Percentiles rank a stretch among this genome's conserved stretches.
Conservation (phyloP, 2,113 vertebrate genomes). For the Cyphomyrus plagiostoma region DNA sequence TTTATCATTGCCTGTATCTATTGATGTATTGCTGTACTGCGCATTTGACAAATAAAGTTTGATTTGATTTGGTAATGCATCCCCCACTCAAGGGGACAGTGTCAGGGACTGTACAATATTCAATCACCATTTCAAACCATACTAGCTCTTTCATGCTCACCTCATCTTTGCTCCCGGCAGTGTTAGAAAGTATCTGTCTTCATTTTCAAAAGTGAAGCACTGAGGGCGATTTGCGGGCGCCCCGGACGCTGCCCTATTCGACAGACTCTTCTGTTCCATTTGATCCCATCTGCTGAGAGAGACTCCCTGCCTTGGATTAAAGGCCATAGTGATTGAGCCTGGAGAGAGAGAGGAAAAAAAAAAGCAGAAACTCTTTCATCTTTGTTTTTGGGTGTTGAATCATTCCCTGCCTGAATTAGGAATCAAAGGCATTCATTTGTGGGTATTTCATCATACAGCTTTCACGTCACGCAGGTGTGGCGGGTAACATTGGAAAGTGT, state of each 20-base stretch:
- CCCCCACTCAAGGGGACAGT: not conserved
- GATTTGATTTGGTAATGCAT: not conserved
- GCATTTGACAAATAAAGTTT: not conserved
- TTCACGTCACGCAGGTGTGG: not conserved
- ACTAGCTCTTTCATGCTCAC: not conserved
- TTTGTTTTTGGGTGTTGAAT: conserved; percentile 37
- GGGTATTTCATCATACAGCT: not conserved
- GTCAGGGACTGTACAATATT: not conserved
- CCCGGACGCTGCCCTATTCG: not conserved
- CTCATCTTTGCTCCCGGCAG: not conserved
- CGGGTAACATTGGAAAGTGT: not conserved
- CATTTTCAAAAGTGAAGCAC: not conserved
- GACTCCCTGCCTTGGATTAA: conserved; percentile 33
- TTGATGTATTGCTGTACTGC: not conserved
- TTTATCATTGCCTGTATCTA: not conserved
- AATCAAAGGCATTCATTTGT: conserved; percentile 24
- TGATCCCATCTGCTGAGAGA: conserved; percentile 4
- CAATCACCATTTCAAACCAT: not conserved
- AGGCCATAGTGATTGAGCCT: conserved; percentile 30
- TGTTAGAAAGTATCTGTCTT: not conserved
- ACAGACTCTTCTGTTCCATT: not conserved
- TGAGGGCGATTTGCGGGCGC: not conserved
- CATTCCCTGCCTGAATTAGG: conserved; percentile 42
- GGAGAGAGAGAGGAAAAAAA: conserved; percentile 30
- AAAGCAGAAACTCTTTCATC: conserved; percentile 47